Evolutionary conservation across 2,888 invertebrate species (phyloP).

Genomic region (Diadromus collaris): DNA sequence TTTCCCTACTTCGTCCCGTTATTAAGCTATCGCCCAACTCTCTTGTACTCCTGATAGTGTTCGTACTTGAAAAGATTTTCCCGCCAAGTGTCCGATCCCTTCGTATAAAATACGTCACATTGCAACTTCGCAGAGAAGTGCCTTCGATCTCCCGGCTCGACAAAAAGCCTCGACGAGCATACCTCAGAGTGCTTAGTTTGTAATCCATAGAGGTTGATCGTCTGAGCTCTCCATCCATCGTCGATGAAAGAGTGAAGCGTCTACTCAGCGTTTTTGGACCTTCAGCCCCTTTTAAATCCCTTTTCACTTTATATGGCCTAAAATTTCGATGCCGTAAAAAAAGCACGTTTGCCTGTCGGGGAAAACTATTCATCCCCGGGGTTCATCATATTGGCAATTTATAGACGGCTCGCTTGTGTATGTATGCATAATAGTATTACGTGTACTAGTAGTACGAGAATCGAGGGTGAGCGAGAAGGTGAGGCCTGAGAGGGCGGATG

Average conservation of each 20-base stretch:
- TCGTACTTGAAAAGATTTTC: constrained; percentile 19
- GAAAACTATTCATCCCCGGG: neutral
- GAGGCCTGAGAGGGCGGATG: constrained; percentile 4
- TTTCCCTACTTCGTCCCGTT: neutral
- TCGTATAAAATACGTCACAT: constrained; percentile 10
- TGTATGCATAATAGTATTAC: constrained; percentile 36
- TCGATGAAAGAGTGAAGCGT: neutral
- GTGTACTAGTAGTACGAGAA: constrained; percentile 10
- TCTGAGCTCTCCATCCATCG: neutral
- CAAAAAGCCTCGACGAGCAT: constrained; percentile 4
- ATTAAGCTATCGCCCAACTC: neutral
- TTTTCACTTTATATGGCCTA: neutral
- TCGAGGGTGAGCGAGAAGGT: constrained; percentile 12
- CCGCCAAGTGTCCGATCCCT: constrained; percentile 10
- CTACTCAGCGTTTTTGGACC: constrained; percentile 14
- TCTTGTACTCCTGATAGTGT: neutral
- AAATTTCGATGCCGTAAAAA: neutral
- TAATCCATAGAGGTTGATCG: constrained; percentile 5
- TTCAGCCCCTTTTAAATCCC: neutral
- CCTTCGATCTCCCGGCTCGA: constrained; percentile 14
- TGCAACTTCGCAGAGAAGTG: neutral
- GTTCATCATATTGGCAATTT: constrained; percentile 30
- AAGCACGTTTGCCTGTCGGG: neutral
- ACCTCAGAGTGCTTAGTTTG: constrained; percentile 10
- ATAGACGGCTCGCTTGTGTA: constrained; percentile 14